These are phyloP conservation scores for Caracal caracal DNA, from an alignment of 2,113 vertebrate genomes.

Conservation along the genomic window DNA sequence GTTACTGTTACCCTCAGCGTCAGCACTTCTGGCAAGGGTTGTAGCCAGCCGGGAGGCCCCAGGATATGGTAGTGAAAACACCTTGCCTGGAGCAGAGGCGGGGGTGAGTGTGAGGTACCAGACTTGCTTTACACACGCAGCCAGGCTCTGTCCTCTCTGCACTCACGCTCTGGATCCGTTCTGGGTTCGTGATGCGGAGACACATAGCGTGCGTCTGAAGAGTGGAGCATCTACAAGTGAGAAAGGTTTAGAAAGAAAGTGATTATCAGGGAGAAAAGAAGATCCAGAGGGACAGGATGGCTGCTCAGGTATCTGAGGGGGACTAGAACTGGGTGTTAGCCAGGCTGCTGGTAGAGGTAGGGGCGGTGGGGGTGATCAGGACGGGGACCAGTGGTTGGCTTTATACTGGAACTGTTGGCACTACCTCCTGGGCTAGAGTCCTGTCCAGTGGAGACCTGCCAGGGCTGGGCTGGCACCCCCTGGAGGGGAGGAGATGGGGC, in stretches of 20 bases:
- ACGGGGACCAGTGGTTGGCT: not conserved
- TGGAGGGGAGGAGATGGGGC: not conserved
- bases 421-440: not conserved
- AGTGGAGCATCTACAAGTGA: not conserved
- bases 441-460: not conserved
- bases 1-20: fast-evolving
- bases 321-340: not conserved
- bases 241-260: not conserved
- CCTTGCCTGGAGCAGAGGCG: not conserved
- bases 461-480: no score
- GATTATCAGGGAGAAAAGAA: not conserved
- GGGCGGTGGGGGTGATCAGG: fast-evolving
- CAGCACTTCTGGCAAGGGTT: not conserved
- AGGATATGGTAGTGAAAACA: not conserved
- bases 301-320: not conserved
- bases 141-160: not conserved
- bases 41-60: not conserved
- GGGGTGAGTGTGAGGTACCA: not conserved
- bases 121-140: fast-evolving
- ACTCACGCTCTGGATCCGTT: not conserved
- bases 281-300: not conserved
- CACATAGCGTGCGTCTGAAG: not conserved
- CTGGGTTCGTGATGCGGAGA: not conserved
- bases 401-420: not conserved
- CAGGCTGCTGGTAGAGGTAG: fast-evolving